A percentile compares a stretch with the other conserved stretches of the same genome.
These are phyloP conservation scores for Pocota personata DNA, from an alignment of 2,888 invertebrate genomes.

Conservation along the genomic window DNA sequence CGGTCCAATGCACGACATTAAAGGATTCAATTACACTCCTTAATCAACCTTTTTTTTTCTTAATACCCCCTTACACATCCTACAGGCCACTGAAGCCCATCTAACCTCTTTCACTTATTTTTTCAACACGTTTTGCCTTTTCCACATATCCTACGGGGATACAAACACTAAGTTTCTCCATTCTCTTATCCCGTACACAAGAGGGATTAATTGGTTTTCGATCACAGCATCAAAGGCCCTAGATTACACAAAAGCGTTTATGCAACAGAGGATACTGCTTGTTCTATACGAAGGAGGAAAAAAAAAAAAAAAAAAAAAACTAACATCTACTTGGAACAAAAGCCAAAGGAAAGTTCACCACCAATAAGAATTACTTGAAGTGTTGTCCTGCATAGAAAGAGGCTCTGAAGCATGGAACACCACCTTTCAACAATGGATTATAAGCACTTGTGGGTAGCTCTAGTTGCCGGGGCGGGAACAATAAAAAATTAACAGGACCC, in stretches of 20 bases:
- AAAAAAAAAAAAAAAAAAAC: neutral
- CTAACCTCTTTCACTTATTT: neutral
- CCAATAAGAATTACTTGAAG: slow-evolving; percentile 53
- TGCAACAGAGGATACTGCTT: slow-evolving; percentile 26
- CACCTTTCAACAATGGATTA: slow-evolving; percentile 44
- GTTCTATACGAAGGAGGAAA: neutral
- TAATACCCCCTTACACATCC: neutral
- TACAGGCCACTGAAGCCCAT: neutral
- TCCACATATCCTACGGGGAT: slow-evolving; percentile 10
- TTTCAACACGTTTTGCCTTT: slow-evolving; percentile 30
- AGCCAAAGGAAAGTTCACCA: slow-evolving; percentile 40
- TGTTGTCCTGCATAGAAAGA: slow-evolving; percentile 5
- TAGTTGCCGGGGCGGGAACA: neutral
- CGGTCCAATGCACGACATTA: slow-evolving; percentile 42
- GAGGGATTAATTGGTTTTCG: slow-evolving; percentile 39
- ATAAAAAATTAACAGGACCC: slow-evolving; percentile 48
- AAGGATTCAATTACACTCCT: slow-evolving; percentile 57
- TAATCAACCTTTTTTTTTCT: slow-evolving; percentile 23
- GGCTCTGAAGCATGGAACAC: slow-evolving; percentile 5
- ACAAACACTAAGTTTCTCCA: slow-evolving; percentile 9
- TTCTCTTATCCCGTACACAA: slow-evolving; percentile 1
- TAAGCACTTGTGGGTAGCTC: slow-evolving; percentile 29
- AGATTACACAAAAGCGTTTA: slow-evolving; percentile 50
- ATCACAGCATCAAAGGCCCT: slow-evolving; percentile 28
- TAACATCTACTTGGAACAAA: slow-evolving; percentile 31